Base-by-base conservation (phyloP, 2,113 vertebrate species). In the Dicerorhinus sumatrensis region DNA sequence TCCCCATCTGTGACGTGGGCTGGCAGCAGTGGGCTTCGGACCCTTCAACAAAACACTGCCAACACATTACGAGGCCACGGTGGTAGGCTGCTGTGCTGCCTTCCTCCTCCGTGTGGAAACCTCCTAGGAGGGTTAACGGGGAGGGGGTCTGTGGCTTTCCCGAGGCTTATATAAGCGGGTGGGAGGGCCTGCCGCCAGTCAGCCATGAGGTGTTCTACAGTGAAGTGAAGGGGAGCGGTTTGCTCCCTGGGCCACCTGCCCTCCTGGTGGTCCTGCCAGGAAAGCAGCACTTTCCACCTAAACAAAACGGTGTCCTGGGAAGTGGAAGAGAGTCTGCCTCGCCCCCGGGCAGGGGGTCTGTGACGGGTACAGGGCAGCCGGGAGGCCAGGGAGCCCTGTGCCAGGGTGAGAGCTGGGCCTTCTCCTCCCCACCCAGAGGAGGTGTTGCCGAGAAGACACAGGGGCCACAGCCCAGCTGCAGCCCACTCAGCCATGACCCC, bases 21-120 rank as follows among this genome's bases (percentile, higher is more conserved):
- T 4, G 65, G 16, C 0, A 2, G 90, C 11, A 0, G 11, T 0
- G 5, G 46, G 46, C 9, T 11, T 6, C 1, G 1, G 56, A 6
- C 33, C 17, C 72, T 46, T 21, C 2, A 2, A 3, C 0, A 14
- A 75, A 29, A 48, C 10, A 7, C 21, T 0, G 2, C 2, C 10
- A 25, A 18, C 7, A 1, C 2, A 0, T 48, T 48, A 54, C 13
- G 14, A 13, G 13, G 12, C 58, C 39, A 4, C 1, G n/a, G 25
- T 2, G 39, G 39, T 25, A 13, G 3, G 21, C 31, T 23, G 33
- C 1, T 1, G 10, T 42, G 42, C 17, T 1, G 6, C 1, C 54
- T 20, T 12, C 0, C 8, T 36, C n/a, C 21, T 27, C 20, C 1
- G 58, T 0, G 3, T 4, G 20, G 48, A 60, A 0, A 31, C 48